Conservation (phyloP, 2,113 vertebrate species). For the Antechinus stuartii region DNA sequence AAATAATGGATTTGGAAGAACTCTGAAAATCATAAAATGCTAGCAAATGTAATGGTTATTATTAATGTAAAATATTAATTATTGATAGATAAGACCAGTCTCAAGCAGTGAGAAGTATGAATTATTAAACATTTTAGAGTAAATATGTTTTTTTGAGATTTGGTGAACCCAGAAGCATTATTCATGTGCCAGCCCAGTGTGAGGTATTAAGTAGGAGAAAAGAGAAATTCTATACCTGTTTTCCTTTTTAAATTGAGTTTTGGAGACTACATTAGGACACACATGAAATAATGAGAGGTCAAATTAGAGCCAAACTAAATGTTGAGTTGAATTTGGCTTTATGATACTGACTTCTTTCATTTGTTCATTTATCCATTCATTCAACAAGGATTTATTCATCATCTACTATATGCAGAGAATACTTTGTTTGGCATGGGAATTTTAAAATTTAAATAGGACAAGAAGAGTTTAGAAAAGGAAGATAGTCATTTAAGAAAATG, state of each 20-base stretch:
- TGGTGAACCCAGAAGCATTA: not conserved
- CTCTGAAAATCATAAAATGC: slow-evolving; percentile 39
- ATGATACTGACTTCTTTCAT: not conserved
- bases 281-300: not conserved
- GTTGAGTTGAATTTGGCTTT: not conserved
- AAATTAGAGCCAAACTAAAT: not conserved
- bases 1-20: not conserved
- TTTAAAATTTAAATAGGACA: not conserved
- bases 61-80: slow-evolving; percentile 26
- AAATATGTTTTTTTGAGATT: slow-evolving; percentile 30
- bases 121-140: slow-evolving; percentile 5
- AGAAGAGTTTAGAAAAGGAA: not conserved
- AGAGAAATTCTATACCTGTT: not conserved
- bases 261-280: not conserved
- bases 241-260: not conserved
- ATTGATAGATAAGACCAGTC: not conserved
- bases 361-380: not conserved
- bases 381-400: not conserved
- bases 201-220: not conserved
- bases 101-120: slow-evolving; percentile 15
- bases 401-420: not conserved
- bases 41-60: slow-evolving; percentile 16
- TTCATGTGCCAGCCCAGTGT: not conserved
- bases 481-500: not conserved
- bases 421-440: not conserved